Percentiles rank a stretch among this genome's conserved stretches.
Conservation (phyloP, 2,797 vertebrate species). For the Limnodromus scolopaceus region DNA sequence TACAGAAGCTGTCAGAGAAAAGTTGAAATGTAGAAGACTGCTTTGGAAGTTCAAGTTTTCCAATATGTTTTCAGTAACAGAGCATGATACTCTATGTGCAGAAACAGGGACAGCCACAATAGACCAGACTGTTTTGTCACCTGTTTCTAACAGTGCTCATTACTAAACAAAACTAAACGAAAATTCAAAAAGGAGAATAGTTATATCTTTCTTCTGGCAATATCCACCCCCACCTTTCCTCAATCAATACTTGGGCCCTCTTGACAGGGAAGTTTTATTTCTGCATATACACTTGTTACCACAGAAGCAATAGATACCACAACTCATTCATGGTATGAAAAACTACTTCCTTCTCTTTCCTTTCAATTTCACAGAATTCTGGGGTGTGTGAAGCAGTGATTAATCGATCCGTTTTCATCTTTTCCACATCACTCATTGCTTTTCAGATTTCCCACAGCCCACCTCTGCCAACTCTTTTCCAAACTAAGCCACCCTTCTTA, state of each 20-base stretch:
- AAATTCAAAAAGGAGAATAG: not conserved
- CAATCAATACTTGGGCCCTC: not conserved
- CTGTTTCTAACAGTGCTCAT: not conserved
- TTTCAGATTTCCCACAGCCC: not conserved
- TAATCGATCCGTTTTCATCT: not conserved
- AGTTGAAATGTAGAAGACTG: not conserved
- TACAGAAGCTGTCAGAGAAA: not conserved
- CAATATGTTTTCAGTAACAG: not conserved
- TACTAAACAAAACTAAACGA: not conserved
- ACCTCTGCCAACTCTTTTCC: not conserved
- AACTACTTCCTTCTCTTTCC: not conserved
- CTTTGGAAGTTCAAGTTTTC: not conserved
- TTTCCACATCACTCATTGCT: not conserved
- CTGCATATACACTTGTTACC: not conserved
- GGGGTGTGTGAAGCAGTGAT: not conserved
- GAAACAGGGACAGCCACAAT: not conserved
- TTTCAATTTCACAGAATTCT: not conserved
- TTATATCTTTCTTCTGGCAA: not conserved
- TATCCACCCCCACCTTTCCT: fast-evolving
- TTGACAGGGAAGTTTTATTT: not conserved
- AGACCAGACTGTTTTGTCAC: not conserved
- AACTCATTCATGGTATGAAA: not conserved
- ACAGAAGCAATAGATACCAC: not conserved
- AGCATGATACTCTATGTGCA: not conserved
- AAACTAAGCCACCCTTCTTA: not conserved